Conservation (phyloP, 2,797 vertebrate species). For the Peromyscus aztecus region DNA sequence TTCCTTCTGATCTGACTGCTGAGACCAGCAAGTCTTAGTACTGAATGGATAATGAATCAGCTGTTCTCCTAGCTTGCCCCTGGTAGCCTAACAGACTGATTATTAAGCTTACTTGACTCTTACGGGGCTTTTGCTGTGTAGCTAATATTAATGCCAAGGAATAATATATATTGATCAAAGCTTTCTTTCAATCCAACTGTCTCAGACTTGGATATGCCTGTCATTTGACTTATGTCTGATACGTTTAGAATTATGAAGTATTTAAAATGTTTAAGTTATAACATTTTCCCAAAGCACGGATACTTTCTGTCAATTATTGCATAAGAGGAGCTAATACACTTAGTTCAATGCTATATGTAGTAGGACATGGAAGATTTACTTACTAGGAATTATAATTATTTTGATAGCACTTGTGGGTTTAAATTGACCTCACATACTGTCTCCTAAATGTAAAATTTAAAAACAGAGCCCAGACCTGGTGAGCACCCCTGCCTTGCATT, state of each 20-base stretch:
- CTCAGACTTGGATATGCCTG: constrained; percentile 58
- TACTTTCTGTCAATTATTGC: constrained; percentile 52
- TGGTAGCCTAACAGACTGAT: constrained; percentile 7
- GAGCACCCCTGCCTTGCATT: constrained; percentile 2
- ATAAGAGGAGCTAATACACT: constrained; percentile 63
- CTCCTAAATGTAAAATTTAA: constrained; percentile 27
- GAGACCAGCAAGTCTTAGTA: constrained; percentile 24
- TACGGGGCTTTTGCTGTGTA: not conserved
- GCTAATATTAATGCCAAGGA: constrained; percentile 33
- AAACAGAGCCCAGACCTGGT: constrained; percentile 5
- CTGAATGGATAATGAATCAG: not conserved
- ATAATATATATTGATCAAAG: not conserved
- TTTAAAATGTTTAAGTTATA: constrained; percentile 69
- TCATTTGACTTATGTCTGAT: constrained; percentile 52
- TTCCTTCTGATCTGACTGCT: constrained; percentile 55
- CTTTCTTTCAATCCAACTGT: not conserved
- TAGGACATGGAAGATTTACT: constrained; percentile 34
- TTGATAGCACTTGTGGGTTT: constrained; percentile 39
- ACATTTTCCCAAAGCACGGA: constrained; percentile 58
- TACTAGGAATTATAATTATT: constrained; percentile 26
- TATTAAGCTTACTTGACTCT: constrained; percentile 35
- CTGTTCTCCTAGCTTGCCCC: not conserved
- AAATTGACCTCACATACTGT: constrained; percentile 39
- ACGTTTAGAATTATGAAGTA: constrained; percentile 56
- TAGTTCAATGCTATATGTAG: constrained; percentile 52